phyloP scores from a whole-genome alignment of 1,140 invertebrate genomes.

The Macrocentrus cingulum region DNA sequence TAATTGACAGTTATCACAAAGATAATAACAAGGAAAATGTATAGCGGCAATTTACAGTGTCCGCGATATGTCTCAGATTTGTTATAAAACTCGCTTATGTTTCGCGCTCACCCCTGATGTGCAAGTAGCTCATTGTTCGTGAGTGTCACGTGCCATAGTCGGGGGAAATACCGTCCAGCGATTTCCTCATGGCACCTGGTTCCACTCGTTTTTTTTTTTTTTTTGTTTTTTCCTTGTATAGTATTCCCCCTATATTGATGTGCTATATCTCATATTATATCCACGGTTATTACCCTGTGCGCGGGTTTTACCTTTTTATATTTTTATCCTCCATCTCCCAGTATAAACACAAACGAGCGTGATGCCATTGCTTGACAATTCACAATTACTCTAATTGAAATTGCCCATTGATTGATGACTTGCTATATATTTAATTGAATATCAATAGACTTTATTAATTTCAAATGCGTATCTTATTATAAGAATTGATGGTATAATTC shows the following conservation, averaged over 20 bases:
- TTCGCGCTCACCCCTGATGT: conserved; percentile 26
- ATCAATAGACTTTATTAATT: neutral
- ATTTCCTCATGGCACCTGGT: conserved; percentile 41
- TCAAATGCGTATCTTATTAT: no score
- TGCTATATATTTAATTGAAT: neutral
- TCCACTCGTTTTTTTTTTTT: conserved; percentile 23
- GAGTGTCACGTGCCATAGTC: conserved; percentile 52
- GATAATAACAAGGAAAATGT: no score
- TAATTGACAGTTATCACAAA: no score
- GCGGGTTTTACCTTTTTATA: conserved; percentile 3
- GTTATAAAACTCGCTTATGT: conserved; percentile 5
- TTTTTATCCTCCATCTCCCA: neutral
- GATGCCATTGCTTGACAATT: no score
- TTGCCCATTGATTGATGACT: neutral
- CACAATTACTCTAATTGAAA: neutral
- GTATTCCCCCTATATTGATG: neutral
- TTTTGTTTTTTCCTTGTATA: neutral
- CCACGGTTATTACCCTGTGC: neutral
- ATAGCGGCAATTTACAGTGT: no score
- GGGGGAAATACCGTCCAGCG: conserved; percentile 49
- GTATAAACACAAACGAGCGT: neutral
- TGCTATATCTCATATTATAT: conserved; percentile 5
- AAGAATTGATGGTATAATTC: no score
- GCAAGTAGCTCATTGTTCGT: conserved; percentile 45
- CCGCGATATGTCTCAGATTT: no score